These are phyloP conservation scores for Vimba vimba DNA, from an alignment of 2,113 vertebrate species.

Conservation along the genomic window DNA sequence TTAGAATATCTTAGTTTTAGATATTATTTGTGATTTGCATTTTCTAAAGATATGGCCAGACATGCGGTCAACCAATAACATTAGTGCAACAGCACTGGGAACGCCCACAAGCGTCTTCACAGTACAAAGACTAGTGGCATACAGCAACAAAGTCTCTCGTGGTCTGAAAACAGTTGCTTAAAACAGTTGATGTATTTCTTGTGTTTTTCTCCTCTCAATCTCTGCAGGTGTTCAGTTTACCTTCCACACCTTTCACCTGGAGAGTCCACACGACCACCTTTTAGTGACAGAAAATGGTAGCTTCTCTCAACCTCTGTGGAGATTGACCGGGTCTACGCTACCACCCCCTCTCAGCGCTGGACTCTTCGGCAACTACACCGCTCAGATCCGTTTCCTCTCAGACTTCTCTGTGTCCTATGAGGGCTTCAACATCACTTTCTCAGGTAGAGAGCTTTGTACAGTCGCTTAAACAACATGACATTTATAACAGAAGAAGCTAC, in stretches of 20 bases:
- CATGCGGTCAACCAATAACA: too few species aligned
- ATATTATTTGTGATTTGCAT: too few species aligned
- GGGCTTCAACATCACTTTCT: slow-evolving; percentile 99
- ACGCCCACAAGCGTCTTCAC: too few species aligned
- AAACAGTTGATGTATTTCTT: not conserved
- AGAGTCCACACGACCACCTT: slow-evolving; percentile 94
- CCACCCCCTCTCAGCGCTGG: slow-evolving; percentile 90
- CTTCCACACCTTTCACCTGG: slow-evolving; percentile 97
- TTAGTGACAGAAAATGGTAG: slow-evolving; percentile 93
- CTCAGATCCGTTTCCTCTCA: slow-evolving; percentile 95
- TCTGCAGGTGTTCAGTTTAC: slow-evolving; percentile 91
- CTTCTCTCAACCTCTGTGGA: slow-evolving; percentile 89
- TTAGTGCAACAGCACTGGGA: too few species aligned
- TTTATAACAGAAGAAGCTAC: not conserved
- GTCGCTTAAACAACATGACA: not conserved
- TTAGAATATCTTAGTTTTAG: too few species aligned
- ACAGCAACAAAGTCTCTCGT: too few species aligned
- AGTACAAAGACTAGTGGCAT: too few species aligned
- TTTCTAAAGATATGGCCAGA: too few species aligned
- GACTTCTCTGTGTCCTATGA: slow-evolving; percentile 99
- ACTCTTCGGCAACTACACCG: slow-evolving; percentile 94
- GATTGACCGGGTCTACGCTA: slow-evolving; percentile 89
- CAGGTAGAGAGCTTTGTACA: slow-evolving; percentile 75
- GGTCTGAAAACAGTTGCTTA: too few species aligned
- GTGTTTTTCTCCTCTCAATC: not conserved